Evolutionary conservation across 2,113 vertebrate species (phyloP).

Genomic region (Nannospalax galili): DNA sequence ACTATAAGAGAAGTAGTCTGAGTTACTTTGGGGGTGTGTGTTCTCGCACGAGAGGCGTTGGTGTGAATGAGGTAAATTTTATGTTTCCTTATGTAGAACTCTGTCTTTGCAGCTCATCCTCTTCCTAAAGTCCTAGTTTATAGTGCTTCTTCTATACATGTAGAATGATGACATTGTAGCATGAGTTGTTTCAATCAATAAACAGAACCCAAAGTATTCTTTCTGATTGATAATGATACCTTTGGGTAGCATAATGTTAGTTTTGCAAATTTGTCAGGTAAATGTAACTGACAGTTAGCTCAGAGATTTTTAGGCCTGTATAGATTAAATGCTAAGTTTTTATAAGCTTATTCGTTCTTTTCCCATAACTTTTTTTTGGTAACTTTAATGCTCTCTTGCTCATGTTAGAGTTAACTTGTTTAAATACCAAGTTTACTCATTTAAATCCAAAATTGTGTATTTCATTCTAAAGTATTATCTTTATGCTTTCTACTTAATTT

Average conservation of each 20-base stretch:
- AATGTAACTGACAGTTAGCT: neutral
- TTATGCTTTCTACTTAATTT: neutral
- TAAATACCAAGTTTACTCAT: neutral
- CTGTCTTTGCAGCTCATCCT: slow-evolving; percentile 38
- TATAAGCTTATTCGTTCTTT: neutral
- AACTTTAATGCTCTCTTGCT: slow-evolving; percentile 9
- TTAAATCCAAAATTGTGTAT: neutral
- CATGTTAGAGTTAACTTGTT: neutral
- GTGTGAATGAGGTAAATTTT: slow-evolving; percentile 96
- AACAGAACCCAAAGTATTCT: neutral
- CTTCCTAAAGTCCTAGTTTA: neutral
- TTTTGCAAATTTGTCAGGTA: slow-evolving; percentile 14
- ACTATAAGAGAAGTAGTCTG: slow-evolving; percentile 95
- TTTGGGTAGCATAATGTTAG: neutral
- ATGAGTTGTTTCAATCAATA: neutral
- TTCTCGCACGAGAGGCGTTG: slow-evolving; percentile 93
- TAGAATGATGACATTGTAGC: neutral
- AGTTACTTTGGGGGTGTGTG: slow-evolving; percentile 97
- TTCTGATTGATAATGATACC: neutral
- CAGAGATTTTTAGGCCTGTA: slow-evolving; percentile 7
- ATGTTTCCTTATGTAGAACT: slow-evolving; percentile 29
- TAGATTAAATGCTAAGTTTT: neutral
- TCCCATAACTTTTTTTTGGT: neutral
- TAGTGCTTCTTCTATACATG: neutral
- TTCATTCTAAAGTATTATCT: slow-evolving; percentile 2